Percentiles rank a stretch among this genome's conserved stretches.
phyloP scores from a whole-genome alignment of 2,113 vertebrate species.

The Cyphomyrus plagiostoma region DNA sequence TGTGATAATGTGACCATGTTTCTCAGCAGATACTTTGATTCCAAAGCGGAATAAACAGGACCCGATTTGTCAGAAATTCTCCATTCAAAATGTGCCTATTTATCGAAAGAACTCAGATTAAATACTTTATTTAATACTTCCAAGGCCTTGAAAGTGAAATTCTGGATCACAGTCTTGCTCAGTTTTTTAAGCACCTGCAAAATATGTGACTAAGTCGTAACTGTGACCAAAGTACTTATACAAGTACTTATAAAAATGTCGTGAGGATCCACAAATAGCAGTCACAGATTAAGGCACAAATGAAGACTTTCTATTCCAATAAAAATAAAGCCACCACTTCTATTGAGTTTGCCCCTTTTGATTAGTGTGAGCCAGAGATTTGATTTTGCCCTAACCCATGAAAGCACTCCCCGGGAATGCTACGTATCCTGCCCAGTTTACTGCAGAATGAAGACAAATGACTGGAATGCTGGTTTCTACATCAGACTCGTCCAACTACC shows the following conservation, averaged over 20 bases:
- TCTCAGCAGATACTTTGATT: neutral
- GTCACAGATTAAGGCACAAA: neutral
- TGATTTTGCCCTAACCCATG: neutral
- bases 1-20: neutral
- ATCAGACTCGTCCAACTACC: neutral
- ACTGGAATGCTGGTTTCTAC: neutral
- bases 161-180: neutral
- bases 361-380: neutral
- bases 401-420: neutral
- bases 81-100: neutral
- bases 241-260: neutral
- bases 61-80: neutral
- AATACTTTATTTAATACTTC: neutral
- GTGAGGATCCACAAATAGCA: neutral
- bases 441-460: neutral
- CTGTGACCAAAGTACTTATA: conserved; percentile 5
- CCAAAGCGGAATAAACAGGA: neutral
- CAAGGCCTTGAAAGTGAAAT: neutral
- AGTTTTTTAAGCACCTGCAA: neutral
- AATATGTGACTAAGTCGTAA: neutral
- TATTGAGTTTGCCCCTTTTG: neutral
- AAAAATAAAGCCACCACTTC: neutral
- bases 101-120: neutral
- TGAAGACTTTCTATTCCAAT: neutral
- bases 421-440: neutral